phyloP scores from a whole-genome alignment of 1,140 invertebrate species.

The Sitodiplosis mosellana region DNA sequence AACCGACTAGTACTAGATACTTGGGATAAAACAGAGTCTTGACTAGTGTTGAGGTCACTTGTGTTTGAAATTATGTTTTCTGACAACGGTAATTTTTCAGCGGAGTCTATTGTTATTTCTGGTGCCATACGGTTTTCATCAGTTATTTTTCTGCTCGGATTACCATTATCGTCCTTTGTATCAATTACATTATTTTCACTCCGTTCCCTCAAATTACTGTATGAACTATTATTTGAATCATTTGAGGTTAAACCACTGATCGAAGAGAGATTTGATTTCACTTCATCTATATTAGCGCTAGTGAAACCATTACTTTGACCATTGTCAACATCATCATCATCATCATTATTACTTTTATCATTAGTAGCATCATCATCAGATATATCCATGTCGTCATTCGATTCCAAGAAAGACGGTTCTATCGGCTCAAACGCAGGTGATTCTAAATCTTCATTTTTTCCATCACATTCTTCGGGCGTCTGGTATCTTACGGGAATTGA shows the following conservation, averaged over 20 bases:
- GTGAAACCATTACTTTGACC: conserved; percentile 1
- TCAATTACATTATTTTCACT: too few relatives aligned
- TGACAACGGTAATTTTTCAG: not conserved
- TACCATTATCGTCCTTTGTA: too few relatives aligned
- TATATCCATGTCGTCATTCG: not conserved
- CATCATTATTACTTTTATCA: not conserved
- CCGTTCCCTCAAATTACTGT: not conserved
- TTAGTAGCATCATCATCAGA: conserved; percentile 6
- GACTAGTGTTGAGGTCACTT: not conserved
- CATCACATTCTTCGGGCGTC: conserved; percentile 27
- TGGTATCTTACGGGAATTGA: conserved; percentile 4
- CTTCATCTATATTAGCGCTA: conserved; percentile 13
- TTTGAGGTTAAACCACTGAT: conserved; percentile 37
- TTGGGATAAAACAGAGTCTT: conserved; percentile 13
- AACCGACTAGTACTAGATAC: conserved; percentile 37
- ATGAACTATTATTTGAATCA: conserved; percentile 12
- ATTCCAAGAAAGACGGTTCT: conserved; percentile 26
- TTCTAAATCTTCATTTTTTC: conserved; percentile 37
- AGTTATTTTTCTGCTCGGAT: not conserved
- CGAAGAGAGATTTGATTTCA: conserved; percentile 35
- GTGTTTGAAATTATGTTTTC: not conserved
- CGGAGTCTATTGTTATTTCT: conserved; percentile 29
- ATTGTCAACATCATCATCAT: conserved; percentile 3
- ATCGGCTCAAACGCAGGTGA: conserved; percentile 47
- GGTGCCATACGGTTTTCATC: conserved; percentile 17